Conservation (phyloP, 1,140 invertebrate species). For the Apis florea region DNA sequence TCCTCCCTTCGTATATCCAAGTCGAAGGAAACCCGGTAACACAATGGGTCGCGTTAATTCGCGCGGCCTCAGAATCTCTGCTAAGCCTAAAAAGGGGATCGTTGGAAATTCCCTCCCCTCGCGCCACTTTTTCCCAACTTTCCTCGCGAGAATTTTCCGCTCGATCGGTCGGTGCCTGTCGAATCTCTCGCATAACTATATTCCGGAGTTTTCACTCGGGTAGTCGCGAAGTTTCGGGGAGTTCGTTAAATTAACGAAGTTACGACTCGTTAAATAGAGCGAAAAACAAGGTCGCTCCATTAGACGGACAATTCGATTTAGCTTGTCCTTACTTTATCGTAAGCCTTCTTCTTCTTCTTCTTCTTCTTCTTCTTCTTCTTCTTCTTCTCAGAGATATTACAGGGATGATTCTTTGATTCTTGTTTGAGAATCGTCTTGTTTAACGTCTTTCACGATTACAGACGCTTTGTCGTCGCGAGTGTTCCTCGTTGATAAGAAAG, state of each 20-base stretch:
- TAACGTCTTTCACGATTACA: not conserved
- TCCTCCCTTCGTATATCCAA: conserved; percentile 45
- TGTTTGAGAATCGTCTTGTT: not conserved
- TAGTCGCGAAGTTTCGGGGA: not conserved
- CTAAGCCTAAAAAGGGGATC: conserved; percentile 49
- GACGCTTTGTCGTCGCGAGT: conserved; percentile 9
- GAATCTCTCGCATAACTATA: not conserved
- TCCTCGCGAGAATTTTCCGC: not conserved
- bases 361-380: too few species aligned
- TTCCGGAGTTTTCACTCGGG: not conserved
- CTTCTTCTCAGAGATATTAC: too few species aligned
- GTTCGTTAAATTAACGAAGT: not conserved
- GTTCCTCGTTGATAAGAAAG: conserved; percentile 23
- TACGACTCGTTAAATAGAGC: not conserved
- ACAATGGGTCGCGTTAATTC: conserved; percentile 50
- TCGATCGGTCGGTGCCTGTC: not conserved
- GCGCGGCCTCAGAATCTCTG: conserved; percentile 57
- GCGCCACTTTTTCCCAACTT: not conserved
- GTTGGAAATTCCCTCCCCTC: not conserved
- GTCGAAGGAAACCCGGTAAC: conserved; percentile 52
- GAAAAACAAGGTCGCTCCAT: not conserved
- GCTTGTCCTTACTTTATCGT: too few species aligned
- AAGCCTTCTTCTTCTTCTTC: too few species aligned
- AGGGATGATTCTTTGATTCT: not conserved
- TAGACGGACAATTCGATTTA: not conserved